Conservation (phyloP, 2,797 vertebrate species). For the Tympanoctomys barrerae region DNA sequence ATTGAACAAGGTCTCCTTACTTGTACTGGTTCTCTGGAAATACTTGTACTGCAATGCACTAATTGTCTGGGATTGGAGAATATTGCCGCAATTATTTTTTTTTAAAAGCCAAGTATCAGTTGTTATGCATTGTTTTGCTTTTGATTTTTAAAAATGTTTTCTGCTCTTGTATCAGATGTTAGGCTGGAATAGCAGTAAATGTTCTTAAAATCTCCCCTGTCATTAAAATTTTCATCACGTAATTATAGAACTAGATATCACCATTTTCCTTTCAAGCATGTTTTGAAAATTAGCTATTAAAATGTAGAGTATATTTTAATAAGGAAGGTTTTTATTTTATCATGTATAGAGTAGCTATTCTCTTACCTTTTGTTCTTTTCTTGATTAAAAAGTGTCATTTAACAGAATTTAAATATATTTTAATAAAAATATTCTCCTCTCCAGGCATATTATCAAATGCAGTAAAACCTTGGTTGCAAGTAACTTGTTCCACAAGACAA, state of each 20-base stretch:
- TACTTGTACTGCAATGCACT: background rate
- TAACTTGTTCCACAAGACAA: background rate
- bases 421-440: conserved; percentile 24
- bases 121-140: background rate
- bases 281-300: conserved; percentile 21
- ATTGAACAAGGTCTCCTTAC: background rate
- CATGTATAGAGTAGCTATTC: background rate
- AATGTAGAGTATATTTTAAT: background rate
- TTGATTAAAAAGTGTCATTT: background rate
- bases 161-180: background rate
- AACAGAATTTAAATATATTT: conserved; percentile 12
- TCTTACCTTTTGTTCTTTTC: conserved; percentile 9
- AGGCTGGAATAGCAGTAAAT: background rate
- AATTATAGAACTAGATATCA: background rate
- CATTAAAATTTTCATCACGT: background rate
- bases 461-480: background rate
- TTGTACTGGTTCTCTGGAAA: background rate
- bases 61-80: background rate
- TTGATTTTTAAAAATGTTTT: background rate
- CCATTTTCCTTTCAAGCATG: background rate
- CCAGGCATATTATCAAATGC: conserved; percentile 1
- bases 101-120: background rate
- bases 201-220: background rate
- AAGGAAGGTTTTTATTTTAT: background rate
- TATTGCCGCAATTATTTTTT: background rate